Percentiles rank a stretch among this genome's conserved stretches.
Conservation (phyloP, 2,888 invertebrate genomes). For the Tridacna gigas region DNA sequence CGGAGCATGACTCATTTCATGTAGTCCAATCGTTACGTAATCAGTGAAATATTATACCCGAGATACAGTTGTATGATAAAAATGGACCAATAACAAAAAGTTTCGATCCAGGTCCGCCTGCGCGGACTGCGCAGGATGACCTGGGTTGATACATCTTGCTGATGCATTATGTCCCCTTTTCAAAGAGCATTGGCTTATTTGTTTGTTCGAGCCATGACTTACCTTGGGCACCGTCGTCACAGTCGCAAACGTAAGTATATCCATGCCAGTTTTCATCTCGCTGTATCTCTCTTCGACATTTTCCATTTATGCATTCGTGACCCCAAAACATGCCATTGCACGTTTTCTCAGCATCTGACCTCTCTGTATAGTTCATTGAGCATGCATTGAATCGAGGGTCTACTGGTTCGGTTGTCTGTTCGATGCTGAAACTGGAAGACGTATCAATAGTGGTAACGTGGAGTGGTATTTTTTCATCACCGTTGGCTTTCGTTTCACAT, state of each 20-base stretch:
- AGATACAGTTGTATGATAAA: too few species aligned
- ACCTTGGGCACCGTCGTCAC: conserved; percentile 55
- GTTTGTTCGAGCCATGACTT: not conserved
- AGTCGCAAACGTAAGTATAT: conserved; percentile 32
- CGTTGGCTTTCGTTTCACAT: not conserved
- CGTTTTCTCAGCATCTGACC: conserved; percentile 26
- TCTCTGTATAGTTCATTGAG: conserved; percentile 5
- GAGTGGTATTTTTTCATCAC: not conserved
- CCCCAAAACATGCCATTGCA: conserved; percentile 15
- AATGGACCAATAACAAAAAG: too few species aligned
- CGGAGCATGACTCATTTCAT: too few species aligned
- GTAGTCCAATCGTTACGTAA: too few species aligned
- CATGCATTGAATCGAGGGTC: conserved; percentile 50
- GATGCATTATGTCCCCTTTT: too few species aligned
- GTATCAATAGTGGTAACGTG: not conserved
- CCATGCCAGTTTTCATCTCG: conserved; percentile 39
- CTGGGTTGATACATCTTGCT: too few species aligned
- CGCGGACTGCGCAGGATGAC: too few species aligned
- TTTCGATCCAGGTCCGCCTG: too few species aligned
- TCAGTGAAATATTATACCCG: too few species aligned
- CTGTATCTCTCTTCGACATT: conserved; percentile 34
- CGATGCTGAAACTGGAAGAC: not conserved
- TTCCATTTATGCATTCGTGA: conserved; percentile 40
- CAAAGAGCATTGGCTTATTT: too few species aligned
- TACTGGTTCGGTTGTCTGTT: not conserved